Base-by-base conservation (phyloP, 2,888 invertebrate genomes). In the Drosophila sordidula region DNA sequence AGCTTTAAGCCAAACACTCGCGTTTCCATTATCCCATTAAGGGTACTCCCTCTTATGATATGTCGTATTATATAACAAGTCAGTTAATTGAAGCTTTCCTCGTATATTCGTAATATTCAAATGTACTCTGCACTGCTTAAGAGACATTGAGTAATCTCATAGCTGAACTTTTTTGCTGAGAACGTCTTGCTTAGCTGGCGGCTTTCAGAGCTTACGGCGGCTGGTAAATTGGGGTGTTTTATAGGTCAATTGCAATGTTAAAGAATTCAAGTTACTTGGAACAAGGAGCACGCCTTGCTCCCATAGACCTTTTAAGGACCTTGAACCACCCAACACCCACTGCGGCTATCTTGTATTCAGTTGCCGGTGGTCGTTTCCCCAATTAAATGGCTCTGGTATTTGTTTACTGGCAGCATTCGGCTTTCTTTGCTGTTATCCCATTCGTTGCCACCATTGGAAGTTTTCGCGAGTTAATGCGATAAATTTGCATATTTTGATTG, bases 401-500 rank as follows among this genome's bases (percentile, higher is more conserved):
- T 80, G 79, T 79, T 77, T 72, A 77, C 75, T 34, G 34, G 34
- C 61, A 68, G 81, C 52, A 67, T 69, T 63, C 66, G 72, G 69
- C 64, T 76, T 77, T 62, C 74, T 66, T 73, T 45, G 63, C 61
- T 71, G 47, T 58, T 57, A 65, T 51, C 61, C 65, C 57, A 70
- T 78, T 76, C 75, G 66, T 47, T 63, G 58, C 34, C 46, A 61
- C 47, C 80, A 71, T 70, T 79, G 51, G 63, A 73, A 79, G 79
- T 80, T 78, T 78, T 85, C 81, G 77, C 89, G 85, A 90, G 83
- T 90, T 90, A 90, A 90, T 90, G 89, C 89, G 84, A 87, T 88
- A 87, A 82, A 90, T 90, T 90, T 90, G 90, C 90, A 90, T 90
- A 89, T 90, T 90, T 89, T 89, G 89, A 89, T 89, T 89, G 77